Conservation (phyloP, 2,113 vertebrate species). For the Gasterosteus aculeatus region DNA sequence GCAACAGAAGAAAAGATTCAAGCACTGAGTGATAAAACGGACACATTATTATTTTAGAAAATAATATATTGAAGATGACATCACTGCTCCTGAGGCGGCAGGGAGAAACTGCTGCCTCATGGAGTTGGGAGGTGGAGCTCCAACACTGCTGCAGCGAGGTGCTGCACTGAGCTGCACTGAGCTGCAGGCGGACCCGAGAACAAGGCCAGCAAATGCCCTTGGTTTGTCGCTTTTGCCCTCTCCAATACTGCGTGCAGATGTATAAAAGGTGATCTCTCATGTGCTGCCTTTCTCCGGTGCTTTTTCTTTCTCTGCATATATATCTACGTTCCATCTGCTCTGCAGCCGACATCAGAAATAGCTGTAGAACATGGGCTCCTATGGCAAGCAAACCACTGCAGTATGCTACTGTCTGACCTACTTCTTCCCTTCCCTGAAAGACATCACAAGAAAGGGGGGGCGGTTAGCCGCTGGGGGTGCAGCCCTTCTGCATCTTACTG, state of each 20-base stretch:
- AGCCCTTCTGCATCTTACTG: background rate
- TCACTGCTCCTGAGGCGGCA: slow-evolving; percentile 14
- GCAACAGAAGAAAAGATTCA: background rate
- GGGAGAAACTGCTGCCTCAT: background rate
- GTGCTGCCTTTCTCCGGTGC: background rate
- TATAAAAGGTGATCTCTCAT: background rate
- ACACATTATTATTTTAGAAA: background rate
- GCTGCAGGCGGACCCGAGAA: background rate
- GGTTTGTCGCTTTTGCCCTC: background rate
- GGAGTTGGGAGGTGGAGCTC: slow-evolving; percentile 16
- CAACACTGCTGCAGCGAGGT: slow-evolving; percentile 9
- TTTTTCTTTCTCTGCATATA: background rate
- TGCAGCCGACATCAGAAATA: slow-evolving; percentile 12
- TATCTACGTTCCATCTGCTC: background rate
- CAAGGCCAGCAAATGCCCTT: slow-evolving; percentile 19
- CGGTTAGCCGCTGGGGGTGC: background rate
- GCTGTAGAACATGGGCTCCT: slow-evolving; percentile 19
- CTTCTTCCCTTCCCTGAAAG: slow-evolving; percentile 34
- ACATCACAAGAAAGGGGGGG: slow-evolving; percentile 13
- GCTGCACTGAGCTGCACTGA: slow-evolving; percentile 26
- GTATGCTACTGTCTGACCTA: slow-evolving; percentile 55
- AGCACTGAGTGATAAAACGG: slow-evolving; percentile 13
- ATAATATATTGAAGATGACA: slow-evolving; percentile 41
- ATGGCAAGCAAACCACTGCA: slow-evolving; percentile 46
- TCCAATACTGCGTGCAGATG: no score